A percentile compares a stretch with the other conserved stretches of the same genome.
phyloP scores from a whole-genome alignment of 2,888 invertebrate genomes.

The Teinopalpus imperialis region DNA sequence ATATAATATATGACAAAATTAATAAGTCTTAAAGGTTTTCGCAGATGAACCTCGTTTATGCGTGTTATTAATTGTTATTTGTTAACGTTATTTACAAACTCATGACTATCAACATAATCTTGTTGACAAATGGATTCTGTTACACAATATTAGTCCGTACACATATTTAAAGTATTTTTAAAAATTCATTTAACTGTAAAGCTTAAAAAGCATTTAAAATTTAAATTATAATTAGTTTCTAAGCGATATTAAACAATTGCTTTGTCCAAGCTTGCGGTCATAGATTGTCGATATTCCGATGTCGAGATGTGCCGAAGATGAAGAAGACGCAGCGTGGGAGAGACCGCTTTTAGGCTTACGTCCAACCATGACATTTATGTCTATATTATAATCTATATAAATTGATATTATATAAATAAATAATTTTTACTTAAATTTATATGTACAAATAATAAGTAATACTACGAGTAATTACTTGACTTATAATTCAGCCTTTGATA shows the following conservation, averaged over 20 bases:
- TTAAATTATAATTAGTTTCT: slow-evolving; percentile 49
- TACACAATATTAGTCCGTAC: neutral
- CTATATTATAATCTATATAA: no score
- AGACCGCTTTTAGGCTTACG: slow-evolving; percentile 67
- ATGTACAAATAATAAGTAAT: no score
- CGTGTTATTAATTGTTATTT: no score
- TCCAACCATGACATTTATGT: no score
- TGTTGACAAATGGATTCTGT: neutral
- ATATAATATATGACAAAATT: no score
- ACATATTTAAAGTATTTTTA: slow-evolving; percentile 7
- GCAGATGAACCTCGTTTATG: no score
- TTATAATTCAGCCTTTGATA: no score
- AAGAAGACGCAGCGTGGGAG: slow-evolving; percentile 77
- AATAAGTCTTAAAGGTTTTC: no score
- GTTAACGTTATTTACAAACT: neutral
- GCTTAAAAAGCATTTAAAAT: slow-evolving; percentile 23
- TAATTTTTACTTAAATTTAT: no score
- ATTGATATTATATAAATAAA: no score
- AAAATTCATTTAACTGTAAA: slow-evolving; percentile 5
- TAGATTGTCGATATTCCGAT: slow-evolving; percentile 62
- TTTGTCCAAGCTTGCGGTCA: slow-evolving; percentile 57
- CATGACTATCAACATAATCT: neutral
- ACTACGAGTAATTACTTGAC: no score
- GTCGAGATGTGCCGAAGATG: slow-evolving; percentile 53
- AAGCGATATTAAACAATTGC: slow-evolving; percentile 57